Conservation (phyloP, 2,888 invertebrate genomes). For the Rhaphigaster nebulosa region DNA sequence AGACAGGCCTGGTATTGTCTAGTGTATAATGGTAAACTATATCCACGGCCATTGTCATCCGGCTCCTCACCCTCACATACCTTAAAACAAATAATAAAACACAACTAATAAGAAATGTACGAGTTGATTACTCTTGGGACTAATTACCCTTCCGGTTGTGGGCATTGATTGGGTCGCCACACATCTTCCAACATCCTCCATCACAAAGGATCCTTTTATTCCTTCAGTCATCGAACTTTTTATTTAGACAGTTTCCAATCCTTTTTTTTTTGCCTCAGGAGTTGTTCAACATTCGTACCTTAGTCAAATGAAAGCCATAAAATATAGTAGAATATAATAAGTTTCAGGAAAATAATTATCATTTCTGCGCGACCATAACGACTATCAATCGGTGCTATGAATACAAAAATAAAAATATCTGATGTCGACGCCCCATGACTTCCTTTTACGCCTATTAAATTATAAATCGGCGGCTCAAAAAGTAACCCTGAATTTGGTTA, state of each 20-base stretch:
- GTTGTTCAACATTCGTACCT: not conserved
- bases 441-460: too few relatives aligned
- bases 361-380: too few relatives aligned
- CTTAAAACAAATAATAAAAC: conserved; percentile 51
- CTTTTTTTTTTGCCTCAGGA: not conserved
- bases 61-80: not conserved
- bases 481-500: too few relatives aligned
- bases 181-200: not conserved
- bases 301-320: too few relatives aligned
- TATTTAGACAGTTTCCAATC: not conserved
- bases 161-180: not conserved
- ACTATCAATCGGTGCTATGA: too few relatives aligned
- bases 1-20: conserved; percentile 39
- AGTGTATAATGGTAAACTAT: conserved; percentile 55
- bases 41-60: conserved; percentile 12
- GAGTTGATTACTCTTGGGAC: not conserved
- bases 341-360: too few relatives aligned
- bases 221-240: not conserved
- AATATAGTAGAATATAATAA: too few relatives aligned
- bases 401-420: too few relatives aligned
- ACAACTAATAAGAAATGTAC: conserved; percentile 51
- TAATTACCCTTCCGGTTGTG: conserved; percentile 5
- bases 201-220: conserved; percentile 7
- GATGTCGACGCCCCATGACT: too few relatives aligned
- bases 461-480: too few relatives aligned